Conservation (phyloP, 1,140 invertebrate genomes). For the Antheraea mylitta region DNA sequence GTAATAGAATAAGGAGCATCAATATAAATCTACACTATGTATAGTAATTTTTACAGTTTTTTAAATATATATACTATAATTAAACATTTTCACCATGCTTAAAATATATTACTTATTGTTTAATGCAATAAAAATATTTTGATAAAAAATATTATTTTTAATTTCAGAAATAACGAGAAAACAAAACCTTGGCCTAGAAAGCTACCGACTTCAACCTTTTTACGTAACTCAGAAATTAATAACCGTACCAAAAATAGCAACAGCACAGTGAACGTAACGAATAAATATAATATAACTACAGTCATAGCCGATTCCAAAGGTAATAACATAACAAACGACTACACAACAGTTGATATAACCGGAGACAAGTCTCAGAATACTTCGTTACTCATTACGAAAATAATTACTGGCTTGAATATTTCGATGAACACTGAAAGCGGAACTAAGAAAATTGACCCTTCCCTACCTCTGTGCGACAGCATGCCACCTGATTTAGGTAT, state of each 20-base stretch:
- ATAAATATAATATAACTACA: conserved; percentile 33
- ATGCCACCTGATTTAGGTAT: conserved; percentile 62
- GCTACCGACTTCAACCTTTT: conserved; percentile 22
- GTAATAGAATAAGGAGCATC: too few relatives aligned
- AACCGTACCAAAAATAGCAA: conserved; percentile 27
- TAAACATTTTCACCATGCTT: too few relatives aligned
- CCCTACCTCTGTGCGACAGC: conserved; percentile 50
- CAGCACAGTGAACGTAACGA: conserved; percentile 9
- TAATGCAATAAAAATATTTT: background rate
- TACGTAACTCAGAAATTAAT: conserved; percentile 16
- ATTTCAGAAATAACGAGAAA: conserved; percentile 44
- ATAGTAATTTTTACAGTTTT: too few relatives aligned
- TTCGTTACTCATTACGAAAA: conserved; percentile 50
- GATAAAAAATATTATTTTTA: background rate
- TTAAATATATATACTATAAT: too few relatives aligned
- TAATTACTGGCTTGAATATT: conserved; percentile 53
- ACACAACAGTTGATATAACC: conserved; percentile 21
- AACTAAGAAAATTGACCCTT: conserved; percentile 44
- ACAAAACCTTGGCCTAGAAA: conserved; percentile 42
- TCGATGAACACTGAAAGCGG: conserved; percentile 46
- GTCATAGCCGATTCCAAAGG: conserved; percentile 23
- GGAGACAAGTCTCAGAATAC: conserved; percentile 18
- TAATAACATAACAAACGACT: conserved; percentile 12
- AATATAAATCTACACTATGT: too few relatives aligned
- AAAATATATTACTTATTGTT: background rate